Base-by-base conservation (phyloP, 2,888 invertebrate genomes). In the Cantharis nigra region DNA sequence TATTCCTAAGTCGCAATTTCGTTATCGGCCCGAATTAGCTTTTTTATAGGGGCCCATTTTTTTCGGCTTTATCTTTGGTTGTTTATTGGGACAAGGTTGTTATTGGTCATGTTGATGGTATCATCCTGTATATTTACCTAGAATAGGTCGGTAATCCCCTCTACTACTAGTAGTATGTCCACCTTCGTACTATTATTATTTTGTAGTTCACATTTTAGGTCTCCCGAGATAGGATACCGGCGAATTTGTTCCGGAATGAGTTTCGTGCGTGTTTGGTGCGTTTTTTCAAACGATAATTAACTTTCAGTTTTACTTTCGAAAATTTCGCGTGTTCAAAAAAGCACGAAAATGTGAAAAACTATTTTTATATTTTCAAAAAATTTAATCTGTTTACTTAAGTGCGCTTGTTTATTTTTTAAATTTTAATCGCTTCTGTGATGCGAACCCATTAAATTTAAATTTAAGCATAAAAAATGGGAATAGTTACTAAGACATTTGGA, bases 401-500 rank as follows among this genome's bases (percentile, higher is more conserved):
- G 49, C 49, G 49, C 49, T 7, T 49, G n/a, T 49, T 49, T 49
- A 49, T 49, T 49, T 49, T 49, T 49, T n/a, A 49, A 49, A 33
- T 13, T 49, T 49, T 49, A 67, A 67, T 67, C 26, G 26, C 23
- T 67, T 23, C 65, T 67, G 65, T 67, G 65, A 67, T 67, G 65
- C 65, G 10, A 67, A 67, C 26, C 23, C 23, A n/a, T 49, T 49
- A 49, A 49, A 9, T 49, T 49, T 49, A 49, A 49, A 49, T 49
- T 49, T 49, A 49, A n/a, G 14, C 30, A 33, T 49, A 14, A 30
- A 82, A 81, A 81, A 94, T 94, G 94, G 94, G 94, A 84, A 93
- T 94, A 87, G 92, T 94, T 84, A 94, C 94, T 78, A 94, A 94
- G 89, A 93, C 94, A 78, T 92, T 94, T 83, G 94, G 94, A 89